A percentile compares a stretch with the other conserved stretches of the same genome.
Conservation (phyloP, 2,113 vertebrate genomes). For the Cephalophus harveyi region DNA sequence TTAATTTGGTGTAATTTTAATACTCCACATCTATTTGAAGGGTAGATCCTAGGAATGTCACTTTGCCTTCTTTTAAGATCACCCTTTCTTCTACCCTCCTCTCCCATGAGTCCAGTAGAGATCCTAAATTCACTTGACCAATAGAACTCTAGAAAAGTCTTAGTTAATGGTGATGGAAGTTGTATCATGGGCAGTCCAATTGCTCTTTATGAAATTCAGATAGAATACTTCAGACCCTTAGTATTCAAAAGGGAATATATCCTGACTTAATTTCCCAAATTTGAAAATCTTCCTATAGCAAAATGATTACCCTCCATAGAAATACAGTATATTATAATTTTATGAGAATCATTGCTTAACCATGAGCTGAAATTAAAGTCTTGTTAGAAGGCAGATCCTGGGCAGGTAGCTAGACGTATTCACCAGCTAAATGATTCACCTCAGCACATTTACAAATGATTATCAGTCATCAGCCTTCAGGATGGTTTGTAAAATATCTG, state of each 20-base stretch:
- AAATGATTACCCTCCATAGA: not conserved
- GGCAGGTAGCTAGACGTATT: not conserved
- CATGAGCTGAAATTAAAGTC: not conserved
- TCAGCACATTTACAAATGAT: not conserved
- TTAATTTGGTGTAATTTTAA: not conserved
- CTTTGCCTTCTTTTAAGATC: slow-evolving; percentile 18
- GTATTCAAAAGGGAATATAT: not conserved
- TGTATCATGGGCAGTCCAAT: not conserved
- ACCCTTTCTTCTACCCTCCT: not conserved
- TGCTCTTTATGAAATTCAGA: slow-evolving; percentile 24
- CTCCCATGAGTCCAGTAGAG: not conserved
- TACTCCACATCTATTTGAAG: not conserved
- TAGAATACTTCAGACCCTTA: not conserved
- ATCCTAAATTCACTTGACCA: not conserved
- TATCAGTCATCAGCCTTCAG: not conserved
- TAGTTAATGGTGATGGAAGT: not conserved
- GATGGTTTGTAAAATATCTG: not conserved
- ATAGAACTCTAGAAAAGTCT: not conserved
- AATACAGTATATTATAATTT: not conserved
- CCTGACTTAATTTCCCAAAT: not conserved
- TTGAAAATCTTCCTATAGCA: not conserved
- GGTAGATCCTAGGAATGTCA: not conserved
- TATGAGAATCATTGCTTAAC: not conserved
- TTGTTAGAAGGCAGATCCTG: slow-evolving; percentile 9
- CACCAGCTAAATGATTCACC: not conserved